Conservation (phyloP, 2,797 vertebrate species). For the Sebastes miniatus region DNA sequence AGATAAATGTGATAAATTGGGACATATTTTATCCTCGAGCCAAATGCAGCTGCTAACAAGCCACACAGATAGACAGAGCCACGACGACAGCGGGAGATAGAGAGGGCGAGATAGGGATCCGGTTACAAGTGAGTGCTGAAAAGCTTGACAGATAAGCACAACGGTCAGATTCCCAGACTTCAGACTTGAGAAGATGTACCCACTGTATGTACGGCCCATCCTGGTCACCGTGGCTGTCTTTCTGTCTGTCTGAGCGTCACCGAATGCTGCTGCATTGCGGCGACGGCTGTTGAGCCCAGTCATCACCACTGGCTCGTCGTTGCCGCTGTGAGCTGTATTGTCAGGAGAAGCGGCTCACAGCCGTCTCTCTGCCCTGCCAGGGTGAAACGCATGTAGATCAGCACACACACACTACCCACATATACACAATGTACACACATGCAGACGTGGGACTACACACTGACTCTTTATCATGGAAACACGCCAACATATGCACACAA, state of each 20-base stretch:
- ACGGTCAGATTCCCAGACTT: not conserved
- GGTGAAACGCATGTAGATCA: not conserved
- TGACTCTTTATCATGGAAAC: not conserved
- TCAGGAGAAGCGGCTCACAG: constrained; percentile 38
- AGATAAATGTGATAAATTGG: not conserved
- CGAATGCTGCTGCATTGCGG: constrained; percentile 72
- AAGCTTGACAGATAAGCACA: not conserved
- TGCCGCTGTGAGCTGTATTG: constrained; percentile 11
- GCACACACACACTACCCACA: not conserved
- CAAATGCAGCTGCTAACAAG: not conserved
- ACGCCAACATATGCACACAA: not conserved
- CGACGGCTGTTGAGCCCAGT: constrained; percentile 41
- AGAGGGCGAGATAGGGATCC: not conserved
- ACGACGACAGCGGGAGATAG: constrained; percentile 2
- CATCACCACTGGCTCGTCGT: constrained; percentile 26
- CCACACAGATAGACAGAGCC: not conserved
- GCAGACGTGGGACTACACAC: not conserved
- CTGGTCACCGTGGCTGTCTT: not conserved
- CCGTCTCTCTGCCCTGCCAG: constrained; percentile 25
- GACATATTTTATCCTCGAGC: not conserved
- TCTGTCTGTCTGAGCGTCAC: not conserved
- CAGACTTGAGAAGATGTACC: not conserved
- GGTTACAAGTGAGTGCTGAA: not conserved
- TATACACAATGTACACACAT: not conserved
- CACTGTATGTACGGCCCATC: not conserved